Evolutionary conservation across 2,797 vertebrate species (phyloP), one percentile per base, ranked within the genome.

Genomic region (Rachycentron canadum): DNA sequence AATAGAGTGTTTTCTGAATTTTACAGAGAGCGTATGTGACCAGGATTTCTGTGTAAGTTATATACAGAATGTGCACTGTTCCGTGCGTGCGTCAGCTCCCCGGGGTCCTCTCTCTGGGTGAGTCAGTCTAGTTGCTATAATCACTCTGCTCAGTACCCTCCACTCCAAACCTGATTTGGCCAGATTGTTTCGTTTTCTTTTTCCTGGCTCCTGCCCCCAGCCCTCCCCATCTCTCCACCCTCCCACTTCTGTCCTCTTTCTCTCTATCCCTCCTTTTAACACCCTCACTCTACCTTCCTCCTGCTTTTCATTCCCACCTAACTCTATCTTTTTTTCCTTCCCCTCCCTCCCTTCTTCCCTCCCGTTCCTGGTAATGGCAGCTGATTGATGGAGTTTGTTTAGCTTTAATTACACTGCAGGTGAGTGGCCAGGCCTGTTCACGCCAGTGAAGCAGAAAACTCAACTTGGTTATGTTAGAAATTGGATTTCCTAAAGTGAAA

Each of bases 341-440:
- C 30, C 53, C 69, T 62, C n/a, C 19, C 19, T 11, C 50, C 36
- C 41, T 30, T 47, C 21, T 68, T 40, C 45, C 69, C 69, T 69
- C 74, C 76, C 26, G 69, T 87, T 71, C 2, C 52, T 69, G 66
- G 88, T 93, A 93, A 94, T 94, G 92, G 91, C 91, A 90, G 89
- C 92, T 94, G 95, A 96, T 95, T 95, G 94, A 95, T 95, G 93
- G 93, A 92, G 93, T 95, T 95, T 95, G 93, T 95, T 95, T 95
- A 90, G 91, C 92, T 95, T 95, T 95, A 96, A 95, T 95, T 95
- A 95, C 92, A 94, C 92, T 94, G 94, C 93, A 95, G 93, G 95
- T 95, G 93, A 95, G 91, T 89, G 87, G 85, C 93, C 86, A 82
- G 91, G 93, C 83, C 94, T 87, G 89, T 81, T 92, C 91, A 91